Evolutionary conservation across 1,140 invertebrate genomes (phyloP), one percentile per base, ranked within the genome.

Genomic region (Campoletis sonorensis): DNA sequence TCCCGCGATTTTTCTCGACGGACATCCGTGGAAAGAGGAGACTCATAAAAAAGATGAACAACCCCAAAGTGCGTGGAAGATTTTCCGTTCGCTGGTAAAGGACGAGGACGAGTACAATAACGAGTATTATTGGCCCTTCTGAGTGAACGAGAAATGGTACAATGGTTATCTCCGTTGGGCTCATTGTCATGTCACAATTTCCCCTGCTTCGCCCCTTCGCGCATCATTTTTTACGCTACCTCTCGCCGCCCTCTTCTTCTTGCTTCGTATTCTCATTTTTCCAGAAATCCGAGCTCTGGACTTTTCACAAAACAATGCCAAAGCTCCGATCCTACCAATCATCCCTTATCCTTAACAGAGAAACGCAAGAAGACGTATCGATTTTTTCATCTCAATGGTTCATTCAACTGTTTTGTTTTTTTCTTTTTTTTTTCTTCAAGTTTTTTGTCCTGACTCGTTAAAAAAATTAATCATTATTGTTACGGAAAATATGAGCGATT

Each of bases 161-260:
- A 87, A 87, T 87, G 81, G 84, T 81, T 82, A 86, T 87, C 81
- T 78, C 73, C 37, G 81, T 49, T 33, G 72, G 27, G 75, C 78
- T 84, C 79, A 87, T 87, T 87, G 85, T 87, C 54, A 30, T 61
- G 72, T 4, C 61, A 61, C 75, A 71, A 71, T 86, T 86, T 78
- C 45, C 82, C 45, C 77, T 79, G 79, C 79, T n/a, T 23, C n/a
- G n/a, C 26, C 26, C 11, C 49, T 33, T 72, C 45, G 45, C 82
- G 37, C 75, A 81, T 78, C 81, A 73, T 79, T 77, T 79, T 33
- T 64, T 64, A 27, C 23, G 13, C 21, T 64, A 4, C 70, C 61
- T 79, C 30, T 68, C 81, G 26, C 27, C 78, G 49, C 27, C 61
- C 23, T 10, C 1, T 64, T 64, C 21, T 26, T 64, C 23, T 23